Percentiles rank a stretch among this genome's conserved stretches.
Evolutionary conservation across 2,113 vertebrate genomes (phyloP).

Genomic region (Pavo muticus): DNA sequence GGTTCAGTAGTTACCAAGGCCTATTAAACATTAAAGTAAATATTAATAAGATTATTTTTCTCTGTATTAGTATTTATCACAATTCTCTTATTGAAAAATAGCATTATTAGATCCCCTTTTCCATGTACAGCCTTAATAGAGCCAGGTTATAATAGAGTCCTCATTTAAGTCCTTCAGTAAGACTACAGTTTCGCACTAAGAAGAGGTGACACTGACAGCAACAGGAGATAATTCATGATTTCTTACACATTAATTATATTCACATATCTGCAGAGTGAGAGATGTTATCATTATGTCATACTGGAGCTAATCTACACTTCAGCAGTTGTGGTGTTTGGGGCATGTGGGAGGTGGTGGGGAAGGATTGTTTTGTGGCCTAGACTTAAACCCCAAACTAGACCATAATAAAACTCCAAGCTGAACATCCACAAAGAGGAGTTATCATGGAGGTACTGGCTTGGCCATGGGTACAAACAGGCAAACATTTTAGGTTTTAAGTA

Average conservation of each 20-base stretch:
- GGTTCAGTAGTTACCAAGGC: background rate
- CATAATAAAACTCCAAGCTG: background rate
- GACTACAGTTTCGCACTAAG: background rate
- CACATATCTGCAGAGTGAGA: background rate
- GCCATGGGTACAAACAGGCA: background rate
- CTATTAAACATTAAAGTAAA: background rate
- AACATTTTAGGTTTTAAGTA: background rate
- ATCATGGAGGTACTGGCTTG: background rate
- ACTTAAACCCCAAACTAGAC: background rate
- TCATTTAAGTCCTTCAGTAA: background rate
- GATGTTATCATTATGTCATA: fast-evolving
- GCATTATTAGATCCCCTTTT: background rate
- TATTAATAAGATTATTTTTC: background rate
- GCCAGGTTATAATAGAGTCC: background rate
- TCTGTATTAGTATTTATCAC: background rate
- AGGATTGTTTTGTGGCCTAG: background rate
- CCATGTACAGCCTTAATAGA: background rate
- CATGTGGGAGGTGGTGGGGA: background rate
- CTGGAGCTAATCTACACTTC: background rate
- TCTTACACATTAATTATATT: background rate
- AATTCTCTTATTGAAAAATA: background rate
- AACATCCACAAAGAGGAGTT: background rate
- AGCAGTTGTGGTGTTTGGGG: background rate
- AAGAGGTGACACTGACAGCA: background rate
- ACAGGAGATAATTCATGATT: background rate